Evolutionary conservation across 2,888 invertebrate species (phyloP).

Genomic region (Drosophila borealis): DNA sequence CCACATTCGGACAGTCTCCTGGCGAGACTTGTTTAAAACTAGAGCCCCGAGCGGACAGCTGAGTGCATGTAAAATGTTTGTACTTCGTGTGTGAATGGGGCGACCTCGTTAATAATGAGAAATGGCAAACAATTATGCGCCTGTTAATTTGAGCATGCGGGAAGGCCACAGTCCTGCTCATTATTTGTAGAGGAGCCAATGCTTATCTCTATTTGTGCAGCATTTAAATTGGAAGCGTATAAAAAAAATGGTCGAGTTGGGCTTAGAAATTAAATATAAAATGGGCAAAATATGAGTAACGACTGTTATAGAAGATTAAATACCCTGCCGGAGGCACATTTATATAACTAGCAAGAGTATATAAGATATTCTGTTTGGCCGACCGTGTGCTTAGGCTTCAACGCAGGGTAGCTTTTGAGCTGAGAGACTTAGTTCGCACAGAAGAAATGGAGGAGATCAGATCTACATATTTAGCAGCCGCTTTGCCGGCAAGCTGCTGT

Average conservation of each 20-base stretch:
- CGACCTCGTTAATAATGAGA: slow-evolving; percentile 56
- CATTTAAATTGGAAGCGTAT: slow-evolving; percentile 32
- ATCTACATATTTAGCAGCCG: no score
- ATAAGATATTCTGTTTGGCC: no score
- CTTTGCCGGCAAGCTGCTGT: no score
- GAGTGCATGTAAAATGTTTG: slow-evolving; percentile 36
- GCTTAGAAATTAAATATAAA: slow-evolving; percentile 8
- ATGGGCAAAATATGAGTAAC: no score
- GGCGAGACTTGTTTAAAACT: slow-evolving; percentile 19
- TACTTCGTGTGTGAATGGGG: slow-evolving; percentile 6
- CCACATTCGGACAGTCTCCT: slow-evolving; percentile 45
- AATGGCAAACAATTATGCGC: slow-evolving; percentile 56
- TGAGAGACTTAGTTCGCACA: no score
- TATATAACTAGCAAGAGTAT: no score
- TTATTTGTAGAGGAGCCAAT: slow-evolving; percentile 28
- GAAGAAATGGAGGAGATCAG: no score
- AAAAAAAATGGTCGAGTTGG: slow-evolving; percentile 2
- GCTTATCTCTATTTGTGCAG: slow-evolving; percentile 56
- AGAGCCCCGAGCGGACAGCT: slow-evolving; percentile 11
- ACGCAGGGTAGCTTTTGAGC: no score
- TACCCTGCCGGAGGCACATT: background rate
- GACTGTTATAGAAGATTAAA: background rate
- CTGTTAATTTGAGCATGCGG: slow-evolving; percentile 38
- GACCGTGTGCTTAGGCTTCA: no score
- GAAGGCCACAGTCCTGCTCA: slow-evolving; percentile 4